Base-by-base conservation (phyloP, 1,140 invertebrate species). In the Bombus terrestris region DNA sequence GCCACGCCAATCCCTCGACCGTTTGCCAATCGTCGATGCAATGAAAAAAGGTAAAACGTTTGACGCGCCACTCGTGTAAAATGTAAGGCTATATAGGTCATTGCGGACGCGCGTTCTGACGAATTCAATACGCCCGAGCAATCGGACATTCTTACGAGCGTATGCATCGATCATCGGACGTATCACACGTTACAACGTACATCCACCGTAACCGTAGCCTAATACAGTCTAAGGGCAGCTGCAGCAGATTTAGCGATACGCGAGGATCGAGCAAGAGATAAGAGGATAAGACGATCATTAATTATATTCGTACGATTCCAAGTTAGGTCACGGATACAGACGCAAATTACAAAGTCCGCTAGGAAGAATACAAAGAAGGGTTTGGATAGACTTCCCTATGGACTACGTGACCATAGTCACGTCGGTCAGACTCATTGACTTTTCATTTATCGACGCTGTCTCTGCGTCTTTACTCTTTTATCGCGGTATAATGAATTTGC, bases 381-480 rank as follows among this genome's bases (percentile, higher is more conserved):
- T 64, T 32, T 8, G 41, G 28, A n/a, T 15, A 82, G 47, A 64
- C 25, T 72, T 79, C 47, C 32, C 69, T 28, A 39, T 72, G 32
- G 72, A 15, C 75, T 89, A 89, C 88, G 89, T 87, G 88, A 85
- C 81, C 71, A 25, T 71, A 71, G 72, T 68, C 78, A 84, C 88
- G 89, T 9, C 18, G 10, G 5, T 3, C 64, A 28, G n/a, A 64
- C 85, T 83, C 90, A 79, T 91, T 87, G 90, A 82, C 83, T 90
- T 87, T 85, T 89, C 80, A 87, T 87, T 89, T 86, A 74, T 76
- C 57, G 74, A 83, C 53, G 69, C 62, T 35, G 57, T 25, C 43
- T 76, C 74, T 68, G 25, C 72, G 64, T 35, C 47, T 53, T 53
- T 53, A 22, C 47, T 22, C 47, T 53, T 81, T 41, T 73, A 39